Percentiles rank a stretch among this genome's conserved stretches.
phyloP scores from a whole-genome alignment of 2,113 vertebrate genomes.

The Pardalotus punctatus region DNA sequence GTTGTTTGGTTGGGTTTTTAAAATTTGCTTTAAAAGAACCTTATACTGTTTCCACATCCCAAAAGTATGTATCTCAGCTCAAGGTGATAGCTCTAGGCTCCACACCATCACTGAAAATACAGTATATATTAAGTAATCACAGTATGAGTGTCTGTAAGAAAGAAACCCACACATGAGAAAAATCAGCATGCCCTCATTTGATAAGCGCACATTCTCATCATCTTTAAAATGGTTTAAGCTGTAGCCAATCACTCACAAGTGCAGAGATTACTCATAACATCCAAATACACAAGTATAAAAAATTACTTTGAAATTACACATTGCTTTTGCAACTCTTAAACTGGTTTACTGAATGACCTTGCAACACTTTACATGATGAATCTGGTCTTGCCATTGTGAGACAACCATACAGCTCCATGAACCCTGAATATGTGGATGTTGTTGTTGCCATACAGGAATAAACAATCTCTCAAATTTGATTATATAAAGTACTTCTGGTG shows the following conservation, averaged over 20 bases:
- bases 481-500: background rate
- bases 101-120: background rate
- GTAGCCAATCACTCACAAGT: background rate
- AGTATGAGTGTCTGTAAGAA: background rate
- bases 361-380: rapidly evolving
- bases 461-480: background rate
- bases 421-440: background rate
- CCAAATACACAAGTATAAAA: background rate
- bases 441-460: background rate
- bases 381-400: background rate
- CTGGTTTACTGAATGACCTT: background rate
- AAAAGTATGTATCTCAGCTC: background rate
- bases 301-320: background rate
- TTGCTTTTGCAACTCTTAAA: background rate
- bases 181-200: background rate
- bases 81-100: background rate
- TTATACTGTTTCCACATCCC: background rate
- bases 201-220: background rate
- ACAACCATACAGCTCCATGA: background rate
- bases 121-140: background rate
- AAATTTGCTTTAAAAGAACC: background rate
- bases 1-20: background rate
- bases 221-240: background rate
- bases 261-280: background rate
- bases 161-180: background rate